Percentiles rank a stretch among this genome's conserved stretches.
Conservation (phyloP, 2,113 vertebrate genomes). For the Tilapia sparmanii region DNA sequence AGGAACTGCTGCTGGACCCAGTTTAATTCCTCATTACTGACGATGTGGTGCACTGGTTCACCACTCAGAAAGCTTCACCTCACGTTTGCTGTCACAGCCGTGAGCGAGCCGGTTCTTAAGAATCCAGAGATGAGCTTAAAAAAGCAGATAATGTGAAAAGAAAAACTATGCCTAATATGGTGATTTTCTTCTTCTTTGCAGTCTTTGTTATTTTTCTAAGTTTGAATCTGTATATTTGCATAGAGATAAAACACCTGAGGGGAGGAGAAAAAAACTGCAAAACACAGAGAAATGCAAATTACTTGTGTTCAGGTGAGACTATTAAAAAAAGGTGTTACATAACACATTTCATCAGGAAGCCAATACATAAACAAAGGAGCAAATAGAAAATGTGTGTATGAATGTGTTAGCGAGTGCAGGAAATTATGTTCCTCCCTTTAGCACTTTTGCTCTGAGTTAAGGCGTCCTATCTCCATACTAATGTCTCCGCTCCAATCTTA, state of each 20-base stretch:
- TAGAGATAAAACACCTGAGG: neutral
- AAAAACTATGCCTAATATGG: neutral
- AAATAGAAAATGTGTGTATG: neutral
- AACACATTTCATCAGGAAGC: neutral
- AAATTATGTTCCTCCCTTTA: neutral
- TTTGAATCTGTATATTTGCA: neutral
- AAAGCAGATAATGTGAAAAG: neutral
- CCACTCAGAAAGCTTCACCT: neutral
- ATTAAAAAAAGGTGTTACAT: neutral
- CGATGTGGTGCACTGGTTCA: neutral
- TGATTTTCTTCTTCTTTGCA: neutral
- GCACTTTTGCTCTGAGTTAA: neutral
- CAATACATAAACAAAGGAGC: neutral
- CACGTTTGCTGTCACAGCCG: neutral
- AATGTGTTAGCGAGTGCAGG: neutral
- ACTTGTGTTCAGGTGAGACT: slow-evolving; percentile 4
- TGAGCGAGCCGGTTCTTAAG: neutral
- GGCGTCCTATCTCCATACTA: neutral
- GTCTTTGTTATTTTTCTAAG: neutral
- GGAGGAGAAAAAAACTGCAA: neutral
- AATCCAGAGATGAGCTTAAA: neutral
- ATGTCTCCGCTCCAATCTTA: neutral
- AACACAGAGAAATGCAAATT: slow-evolving; percentile 15
- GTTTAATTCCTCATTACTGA: slow-evolving; percentile 13
- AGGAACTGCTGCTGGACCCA: neutral